Percentiles rank a stretch among this genome's conserved stretches.
Evolutionary conservation across 2,888 invertebrate species (phyloP).

Genomic region (Leptinotarsa juncta): DNA sequence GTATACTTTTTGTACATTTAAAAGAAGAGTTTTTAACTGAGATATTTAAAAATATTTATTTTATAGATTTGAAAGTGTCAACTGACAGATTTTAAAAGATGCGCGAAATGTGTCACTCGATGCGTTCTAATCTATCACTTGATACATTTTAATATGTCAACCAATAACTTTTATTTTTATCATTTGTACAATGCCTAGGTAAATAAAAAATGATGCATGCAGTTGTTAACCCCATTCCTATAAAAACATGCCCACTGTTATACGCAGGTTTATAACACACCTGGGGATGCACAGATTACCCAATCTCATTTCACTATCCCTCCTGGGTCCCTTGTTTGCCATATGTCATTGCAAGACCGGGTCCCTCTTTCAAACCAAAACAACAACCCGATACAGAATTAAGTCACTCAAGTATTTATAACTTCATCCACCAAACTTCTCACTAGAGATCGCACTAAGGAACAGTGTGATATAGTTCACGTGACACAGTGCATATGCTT

Average conservation of each 20-base stretch:
- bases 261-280: neutral
- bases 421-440: slow-evolving; percentile 45
- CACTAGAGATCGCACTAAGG: slow-evolving; percentile 35
- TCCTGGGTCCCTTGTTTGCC: slow-evolving; percentile 25
- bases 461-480: slow-evolving; percentile 9
- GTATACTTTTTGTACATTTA: no score
- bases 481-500: slow-evolving; percentile 15
- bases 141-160: no score
- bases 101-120: no score
- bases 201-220: no score
- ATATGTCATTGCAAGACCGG: slow-evolving; percentile 33
- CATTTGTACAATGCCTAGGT: no score
- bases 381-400: slow-evolving; percentile 41
- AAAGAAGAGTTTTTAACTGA: no score
- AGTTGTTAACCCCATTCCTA: no score
- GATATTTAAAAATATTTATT: no score
- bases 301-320: neutral
- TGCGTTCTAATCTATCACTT: no score
- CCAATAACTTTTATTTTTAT: no score
- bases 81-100: no score
- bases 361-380: slow-evolving; percentile 18
- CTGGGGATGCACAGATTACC: neutral
- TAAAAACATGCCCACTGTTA: neutral
- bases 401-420: slow-evolving; percentile 54
- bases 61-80: no score